Evolutionary conservation across 1,140 invertebrate genomes (phyloP).

Genomic region (Grapholita molesta): DNA sequence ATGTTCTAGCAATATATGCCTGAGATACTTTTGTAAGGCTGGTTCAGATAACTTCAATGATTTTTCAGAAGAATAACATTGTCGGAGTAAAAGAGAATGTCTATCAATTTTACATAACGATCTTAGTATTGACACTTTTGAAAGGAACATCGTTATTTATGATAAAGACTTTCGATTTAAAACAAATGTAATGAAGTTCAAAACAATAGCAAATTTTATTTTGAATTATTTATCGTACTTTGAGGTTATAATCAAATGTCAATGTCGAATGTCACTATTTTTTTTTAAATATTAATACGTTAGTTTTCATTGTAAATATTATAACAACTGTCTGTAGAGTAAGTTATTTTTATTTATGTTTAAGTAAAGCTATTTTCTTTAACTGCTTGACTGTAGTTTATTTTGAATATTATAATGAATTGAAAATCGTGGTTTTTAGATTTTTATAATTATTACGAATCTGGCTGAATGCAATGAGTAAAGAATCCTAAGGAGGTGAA

Average conservation of each 20-base stretch:
- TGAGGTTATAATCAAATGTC: not conserved
- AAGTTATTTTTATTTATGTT: no score
- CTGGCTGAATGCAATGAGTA: no score
- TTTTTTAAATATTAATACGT: not conserved
- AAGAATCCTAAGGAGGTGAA: no score
- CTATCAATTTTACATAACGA: conserved; percentile 41
- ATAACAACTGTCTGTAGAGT: no score
- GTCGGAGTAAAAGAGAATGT: conserved; percentile 28
- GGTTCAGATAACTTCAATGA: conserved; percentile 58
- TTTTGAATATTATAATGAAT: no score
- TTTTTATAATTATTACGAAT: no score
- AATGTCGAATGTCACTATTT: conserved; percentile 43
- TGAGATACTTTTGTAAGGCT: conserved; percentile 58
- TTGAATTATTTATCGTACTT: not conserved
- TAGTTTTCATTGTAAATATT: not conserved
- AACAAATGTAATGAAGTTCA: not conserved
- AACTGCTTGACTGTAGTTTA: no score
- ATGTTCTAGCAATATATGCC: conserved; percentile 61
- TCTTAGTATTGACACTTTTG: conserved; percentile 37
- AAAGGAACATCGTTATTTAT: conserved; percentile 42
- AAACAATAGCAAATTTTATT: not conserved
- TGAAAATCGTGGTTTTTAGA: no score
- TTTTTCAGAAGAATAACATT: conserved; percentile 52
- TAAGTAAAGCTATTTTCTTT: no score
- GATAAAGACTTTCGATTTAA: not conserved